These are phyloP conservation scores for Sterna hirundo DNA, from an alignment of 2,113 vertebrate genomes.

Conservation along the genomic window DNA sequence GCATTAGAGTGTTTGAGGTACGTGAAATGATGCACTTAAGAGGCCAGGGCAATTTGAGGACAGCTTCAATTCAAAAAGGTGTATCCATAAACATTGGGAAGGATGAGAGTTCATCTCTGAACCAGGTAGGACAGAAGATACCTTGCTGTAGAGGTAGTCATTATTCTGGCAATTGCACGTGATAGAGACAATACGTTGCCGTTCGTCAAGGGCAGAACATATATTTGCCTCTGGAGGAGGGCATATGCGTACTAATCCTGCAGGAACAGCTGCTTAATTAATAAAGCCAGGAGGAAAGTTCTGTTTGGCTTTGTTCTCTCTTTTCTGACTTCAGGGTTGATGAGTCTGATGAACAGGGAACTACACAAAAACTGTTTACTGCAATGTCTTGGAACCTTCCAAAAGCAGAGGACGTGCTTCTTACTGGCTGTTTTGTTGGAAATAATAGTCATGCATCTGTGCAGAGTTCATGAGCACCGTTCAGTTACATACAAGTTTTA, in stretches of 20 bases:
- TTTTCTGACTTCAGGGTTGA: background rate
- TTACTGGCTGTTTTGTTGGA: background rate
- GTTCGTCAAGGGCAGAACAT: background rate
- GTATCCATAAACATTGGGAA: background rate
- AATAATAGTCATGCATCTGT: background rate
- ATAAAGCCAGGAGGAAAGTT: background rate
- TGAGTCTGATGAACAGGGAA: background rate
- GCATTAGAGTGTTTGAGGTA: background rate
- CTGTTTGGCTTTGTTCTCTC: background rate
- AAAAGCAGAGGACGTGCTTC: background rate
- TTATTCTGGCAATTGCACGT: background rate
- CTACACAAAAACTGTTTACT: background rate
- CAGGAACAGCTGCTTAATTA: slow-evolving; percentile 1
- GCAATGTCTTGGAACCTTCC: background rate
- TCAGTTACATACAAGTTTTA: background rate
- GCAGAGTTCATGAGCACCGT: background rate
- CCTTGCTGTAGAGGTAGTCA: background rate
- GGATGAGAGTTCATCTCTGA: background rate
- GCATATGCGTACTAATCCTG: background rate
- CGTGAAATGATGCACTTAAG: background rate
- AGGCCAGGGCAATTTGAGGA: background rate
- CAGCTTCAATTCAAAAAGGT: background rate
- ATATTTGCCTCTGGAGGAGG: background rate
- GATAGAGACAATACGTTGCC: background rate
- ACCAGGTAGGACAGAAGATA: background rate